These are phyloP conservation scores for Fulmarus glacialis DNA, from an alignment of 2,113 vertebrate genomes.

Conservation along the genomic window DNA sequence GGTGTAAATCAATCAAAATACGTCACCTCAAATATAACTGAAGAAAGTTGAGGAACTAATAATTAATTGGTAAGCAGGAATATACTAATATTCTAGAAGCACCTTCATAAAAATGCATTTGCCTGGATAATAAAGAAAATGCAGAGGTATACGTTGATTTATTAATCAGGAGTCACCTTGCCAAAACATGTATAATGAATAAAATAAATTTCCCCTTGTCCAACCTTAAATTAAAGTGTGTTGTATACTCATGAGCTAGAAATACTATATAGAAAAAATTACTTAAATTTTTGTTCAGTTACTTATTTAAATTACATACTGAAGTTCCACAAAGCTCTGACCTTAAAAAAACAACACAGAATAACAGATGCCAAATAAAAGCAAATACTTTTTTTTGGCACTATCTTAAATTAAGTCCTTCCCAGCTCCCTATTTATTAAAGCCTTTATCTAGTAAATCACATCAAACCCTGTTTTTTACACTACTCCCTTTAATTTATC, in stretches of 20 bases:
- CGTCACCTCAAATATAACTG: neutral
- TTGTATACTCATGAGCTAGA: neutral
- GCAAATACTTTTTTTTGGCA: neutral
- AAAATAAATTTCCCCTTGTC: neutral
- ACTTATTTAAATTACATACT: neutral
- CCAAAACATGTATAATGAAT: neutral
- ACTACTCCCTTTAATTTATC: neutral
- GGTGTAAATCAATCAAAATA: neutral
- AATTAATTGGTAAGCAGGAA: neutral
- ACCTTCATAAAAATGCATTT: neutral
- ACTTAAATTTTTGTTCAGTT: neutral
- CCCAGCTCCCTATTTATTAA: neutral
- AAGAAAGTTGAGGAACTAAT: neutral
- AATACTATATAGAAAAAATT: neutral
- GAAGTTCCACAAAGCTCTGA: neutral
- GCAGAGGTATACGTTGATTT: neutral
- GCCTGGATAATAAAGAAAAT: neutral
- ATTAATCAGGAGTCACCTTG: slow-evolving; percentile 1
- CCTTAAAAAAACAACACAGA: neutral
- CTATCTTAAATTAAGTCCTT: neutral
- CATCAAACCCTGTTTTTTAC: neutral
- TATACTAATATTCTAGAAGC: neutral
- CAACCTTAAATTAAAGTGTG: neutral
- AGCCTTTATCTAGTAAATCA: neutral
- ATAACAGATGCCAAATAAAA: neutral